These are phyloP conservation scores for Venustaconcha ellipsiformis DNA, from an alignment of 1,140 invertebrate genomes.

Conservation along the genomic window DNA sequence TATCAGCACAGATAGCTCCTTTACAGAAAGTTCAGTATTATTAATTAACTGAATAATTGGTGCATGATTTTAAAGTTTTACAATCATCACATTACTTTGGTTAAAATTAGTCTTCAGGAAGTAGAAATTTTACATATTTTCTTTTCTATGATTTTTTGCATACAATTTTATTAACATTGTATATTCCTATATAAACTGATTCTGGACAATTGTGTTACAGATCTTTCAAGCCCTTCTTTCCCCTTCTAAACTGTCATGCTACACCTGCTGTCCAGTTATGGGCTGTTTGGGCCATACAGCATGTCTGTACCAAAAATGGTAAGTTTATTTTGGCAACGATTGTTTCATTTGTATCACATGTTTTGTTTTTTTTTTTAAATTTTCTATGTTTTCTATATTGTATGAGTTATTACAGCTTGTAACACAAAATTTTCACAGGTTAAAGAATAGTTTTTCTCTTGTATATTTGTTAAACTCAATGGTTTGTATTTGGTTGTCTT, in stretches of 20 bases:
- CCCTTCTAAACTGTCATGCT: constrained; percentile 75
- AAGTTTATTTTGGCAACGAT: constrained; percentile 11
- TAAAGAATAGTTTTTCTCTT: no score
- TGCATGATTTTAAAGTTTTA: no score
- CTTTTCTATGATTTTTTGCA: neutral
- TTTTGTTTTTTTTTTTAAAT: no score
- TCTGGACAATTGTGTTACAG: constrained; percentile 38
- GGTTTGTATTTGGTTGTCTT: no score
- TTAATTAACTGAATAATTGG: no score
- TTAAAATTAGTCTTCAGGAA: neutral
- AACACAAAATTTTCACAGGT: no score
- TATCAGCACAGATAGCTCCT: no score
- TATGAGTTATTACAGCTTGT: no score
- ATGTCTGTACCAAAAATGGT: constrained; percentile 83
- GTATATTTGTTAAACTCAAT: no score
- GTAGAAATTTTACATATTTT: neutral
- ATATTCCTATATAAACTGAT: neutral
- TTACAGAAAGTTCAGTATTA: no score
- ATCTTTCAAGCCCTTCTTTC: constrained; percentile 84
- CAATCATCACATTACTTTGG: neutral
- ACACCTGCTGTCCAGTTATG: constrained; percentile 81
- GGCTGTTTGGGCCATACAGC: constrained; percentile 87
- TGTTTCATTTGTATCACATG: no score
- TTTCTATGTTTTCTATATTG: no score
- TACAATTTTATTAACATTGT: neutral